These are phyloP conservation scores for Hyphantria cunea DNA, from an alignment of 1,140 invertebrate genomes.

Conservation along the genomic window DNA sequence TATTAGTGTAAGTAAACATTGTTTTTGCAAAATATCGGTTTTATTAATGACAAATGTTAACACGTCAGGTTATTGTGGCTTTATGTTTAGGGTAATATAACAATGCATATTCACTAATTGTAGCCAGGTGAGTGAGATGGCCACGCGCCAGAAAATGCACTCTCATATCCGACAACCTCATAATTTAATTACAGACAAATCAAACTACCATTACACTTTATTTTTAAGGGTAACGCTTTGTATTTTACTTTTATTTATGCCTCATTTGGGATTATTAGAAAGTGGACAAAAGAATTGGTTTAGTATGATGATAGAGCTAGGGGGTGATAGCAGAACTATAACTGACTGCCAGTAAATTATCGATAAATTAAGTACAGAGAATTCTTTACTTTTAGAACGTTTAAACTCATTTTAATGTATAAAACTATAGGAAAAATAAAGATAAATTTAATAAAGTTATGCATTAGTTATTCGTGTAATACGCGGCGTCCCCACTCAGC, in stretches of 20 bases:
- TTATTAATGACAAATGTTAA: no score
- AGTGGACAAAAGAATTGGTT: no score
- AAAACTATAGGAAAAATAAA: neutral
- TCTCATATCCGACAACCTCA: slow-evolving; percentile 19
- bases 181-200: slow-evolving; percentile 18
- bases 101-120: neutral
- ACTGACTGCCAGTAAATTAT: no score
- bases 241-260: no score
- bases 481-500: neutral
- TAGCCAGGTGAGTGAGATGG: slow-evolving; percentile 12
- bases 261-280: no score
- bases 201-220: neutral
- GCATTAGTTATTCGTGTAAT: neutral
- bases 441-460: neutral
- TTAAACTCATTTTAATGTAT: neutral
- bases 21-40: no score
- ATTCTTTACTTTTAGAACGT: no score
- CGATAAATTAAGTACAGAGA: no score
- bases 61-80: no score
- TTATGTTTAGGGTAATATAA: neutral
- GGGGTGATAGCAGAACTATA: no score
- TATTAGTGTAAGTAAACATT: no score
- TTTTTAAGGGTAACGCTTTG: neutral
- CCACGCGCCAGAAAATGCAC: slow-evolving; percentile 29
- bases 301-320: no score